These are phyloP conservation scores for Carassius auratus DNA, from an alignment of 2,113 vertebrate species.

Conservation along the genomic window DNA sequence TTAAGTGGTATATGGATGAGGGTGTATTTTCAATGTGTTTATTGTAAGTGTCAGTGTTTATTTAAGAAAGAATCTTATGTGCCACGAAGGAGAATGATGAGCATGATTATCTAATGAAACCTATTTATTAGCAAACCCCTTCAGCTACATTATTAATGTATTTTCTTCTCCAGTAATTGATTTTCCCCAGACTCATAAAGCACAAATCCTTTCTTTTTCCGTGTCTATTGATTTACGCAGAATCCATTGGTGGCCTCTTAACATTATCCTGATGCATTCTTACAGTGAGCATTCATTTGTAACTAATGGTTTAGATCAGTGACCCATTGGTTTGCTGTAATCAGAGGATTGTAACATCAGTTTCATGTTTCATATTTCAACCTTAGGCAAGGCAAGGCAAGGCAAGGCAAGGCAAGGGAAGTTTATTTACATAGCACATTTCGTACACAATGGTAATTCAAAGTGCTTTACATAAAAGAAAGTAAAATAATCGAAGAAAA, in stretches of 20 bases:
- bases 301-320: conserved; percentile 7
- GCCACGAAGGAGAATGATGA: neutral
- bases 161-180: neutral
- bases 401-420: too few relatives aligned
- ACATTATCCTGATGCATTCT: conserved; percentile 6
- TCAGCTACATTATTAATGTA: neutral
- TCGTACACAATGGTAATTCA: too few relatives aligned
- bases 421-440: too few relatives aligned
- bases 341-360: neutral
- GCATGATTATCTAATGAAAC: neutral
- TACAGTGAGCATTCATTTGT: conserved; percentile 13
- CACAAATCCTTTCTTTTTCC: conserved; percentile 17
- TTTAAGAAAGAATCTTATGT: neutral
- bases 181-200: conserved; percentile 13
- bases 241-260: conserved; percentile 12
- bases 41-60: too few relatives aligned
- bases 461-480: too few relatives aligned
- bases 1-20: neutral
- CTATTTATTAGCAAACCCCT: neutral
- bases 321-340: neutral
- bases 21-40: neutral
- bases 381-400: too few relatives aligned
- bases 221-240: conserved; percentile 4
- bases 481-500: too few relatives aligned
- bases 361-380: neutral